Evolutionary conservation across 2,113 vertebrate species (phyloP).

Genomic region (Caretta caretta): DNA sequence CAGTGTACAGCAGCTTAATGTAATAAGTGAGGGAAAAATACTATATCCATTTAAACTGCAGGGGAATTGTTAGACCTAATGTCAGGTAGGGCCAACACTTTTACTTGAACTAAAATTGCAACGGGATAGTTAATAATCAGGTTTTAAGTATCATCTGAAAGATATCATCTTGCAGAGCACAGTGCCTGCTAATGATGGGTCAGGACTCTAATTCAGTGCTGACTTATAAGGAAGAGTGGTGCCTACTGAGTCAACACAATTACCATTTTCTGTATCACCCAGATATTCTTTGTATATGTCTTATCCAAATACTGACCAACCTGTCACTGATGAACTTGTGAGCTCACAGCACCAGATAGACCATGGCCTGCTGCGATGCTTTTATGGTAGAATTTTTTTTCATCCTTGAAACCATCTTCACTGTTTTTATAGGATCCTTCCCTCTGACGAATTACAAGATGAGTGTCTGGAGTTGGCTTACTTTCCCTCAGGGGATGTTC

Average conservation of each 20-base stretch:
- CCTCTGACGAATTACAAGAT: constrained; percentile 41
- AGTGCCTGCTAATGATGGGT: background rate
- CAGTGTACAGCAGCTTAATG: background rate
- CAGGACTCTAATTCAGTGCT: background rate
- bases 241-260: background rate
- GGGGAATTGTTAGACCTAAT: background rate
- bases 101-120: background rate
- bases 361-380: too few relatives aligned
- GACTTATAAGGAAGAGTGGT: background rate
- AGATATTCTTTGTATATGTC: background rate
- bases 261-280: background rate
- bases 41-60: background rate
- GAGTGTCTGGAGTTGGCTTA: constrained; percentile 34
- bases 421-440: background rate
- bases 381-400: background rate
- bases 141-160: background rate
- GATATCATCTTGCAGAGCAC: background rate
- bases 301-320: background rate
- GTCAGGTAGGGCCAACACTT: background rate
- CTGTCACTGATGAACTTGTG: background rate
- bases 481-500: constrained; percentile 72
- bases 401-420: background rate
- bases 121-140: background rate
- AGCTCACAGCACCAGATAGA: background rate
- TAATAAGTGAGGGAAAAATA: background rate